Conservation (phyloP, 2,113 vertebrate genomes). For the Carollia perspicillata region DNA sequence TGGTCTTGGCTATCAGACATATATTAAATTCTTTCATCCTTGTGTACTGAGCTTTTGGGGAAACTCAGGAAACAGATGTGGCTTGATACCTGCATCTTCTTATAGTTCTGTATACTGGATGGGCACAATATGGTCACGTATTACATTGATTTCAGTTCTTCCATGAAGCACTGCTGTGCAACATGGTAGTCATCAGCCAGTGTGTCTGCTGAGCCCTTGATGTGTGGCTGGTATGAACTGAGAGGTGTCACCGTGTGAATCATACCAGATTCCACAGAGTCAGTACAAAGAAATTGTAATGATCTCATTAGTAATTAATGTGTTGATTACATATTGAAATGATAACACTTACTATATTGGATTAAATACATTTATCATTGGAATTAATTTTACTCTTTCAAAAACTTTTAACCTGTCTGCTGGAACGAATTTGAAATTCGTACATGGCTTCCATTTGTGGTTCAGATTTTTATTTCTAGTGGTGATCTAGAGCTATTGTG, state of each 20-base stretch:
- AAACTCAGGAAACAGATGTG: not conserved
- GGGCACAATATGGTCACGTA: not conserved
- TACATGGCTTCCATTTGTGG: not conserved
- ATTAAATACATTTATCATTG: not conserved
- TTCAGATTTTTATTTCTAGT: slow-evolving; percentile 10
- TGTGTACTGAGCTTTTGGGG: not conserved
- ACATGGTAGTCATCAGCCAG: not conserved
- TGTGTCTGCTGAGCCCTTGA: not conserved
- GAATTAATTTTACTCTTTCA: slow-evolving; percentile 15
- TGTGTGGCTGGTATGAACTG: not conserved
- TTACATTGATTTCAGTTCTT: not conserved
- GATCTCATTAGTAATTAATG: not conserved
- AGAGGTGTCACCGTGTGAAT: not conserved
- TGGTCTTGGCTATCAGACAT: not conserved
- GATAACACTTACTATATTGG: not conserved
- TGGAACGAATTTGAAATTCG: not conserved
- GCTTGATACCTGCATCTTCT: not conserved
- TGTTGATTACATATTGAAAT: not conserved
- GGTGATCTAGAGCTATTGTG: not conserved
- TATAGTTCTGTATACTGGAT: not conserved
- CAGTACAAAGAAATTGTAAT: not conserved
- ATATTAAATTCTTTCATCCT: not conserved
- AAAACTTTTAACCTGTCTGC: not conserved
- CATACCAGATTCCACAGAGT: not conserved
- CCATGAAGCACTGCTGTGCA: not conserved